Base-by-base conservation (phyloP, 2,797 vertebrate species). In the Strix occidentalis region DNA sequence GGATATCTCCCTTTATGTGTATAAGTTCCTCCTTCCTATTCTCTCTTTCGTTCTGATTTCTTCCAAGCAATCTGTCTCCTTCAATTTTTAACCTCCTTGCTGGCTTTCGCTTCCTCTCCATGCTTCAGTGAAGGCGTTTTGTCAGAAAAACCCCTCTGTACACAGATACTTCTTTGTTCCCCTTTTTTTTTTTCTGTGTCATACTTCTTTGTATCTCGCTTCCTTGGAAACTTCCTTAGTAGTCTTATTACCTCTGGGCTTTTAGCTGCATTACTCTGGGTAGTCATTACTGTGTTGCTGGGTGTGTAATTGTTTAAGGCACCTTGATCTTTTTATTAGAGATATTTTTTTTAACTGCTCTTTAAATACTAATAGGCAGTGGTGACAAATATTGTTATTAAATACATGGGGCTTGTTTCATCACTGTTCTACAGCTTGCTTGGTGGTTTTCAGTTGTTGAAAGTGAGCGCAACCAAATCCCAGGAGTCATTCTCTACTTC, bases 21-120 rank as follows among this genome's bases (percentile, higher is more conserved):
- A 2, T 28, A 74, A 87, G 93, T 97, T 96, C 93, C 95, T 96
- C 94, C 90, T 95, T 95, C 89, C 82, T 90, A 75, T 78, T 95
- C 92, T 91, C 93, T 93, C 86, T 96, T 82, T 95, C 58, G 48
- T 91, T 95, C 95, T 94, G 89, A 91, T 96, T 95, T 96, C 90
- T 95, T 97, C 89, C 70, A 92, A 89, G 43, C 83, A 54, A 45
- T 84, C 75, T 87, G 54, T 91, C 94, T 92, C 92, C 87, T 85
- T 77, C 78, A 93, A 21, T 77, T 77, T 95, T 82, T 84, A 89
- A 84, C 93, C 92, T 92, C 68, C 83, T 94, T 84, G 31, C 89
- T 79, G 82, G 84, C 77, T 97, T 96, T 97, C 97, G 16, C 95
- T 98, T 97, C 96, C 92, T 33, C 92, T 87, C 31, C 2, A 6